Conservation (phyloP, 1,140 invertebrate genomes). For the Elysia chlorotica region DNA sequence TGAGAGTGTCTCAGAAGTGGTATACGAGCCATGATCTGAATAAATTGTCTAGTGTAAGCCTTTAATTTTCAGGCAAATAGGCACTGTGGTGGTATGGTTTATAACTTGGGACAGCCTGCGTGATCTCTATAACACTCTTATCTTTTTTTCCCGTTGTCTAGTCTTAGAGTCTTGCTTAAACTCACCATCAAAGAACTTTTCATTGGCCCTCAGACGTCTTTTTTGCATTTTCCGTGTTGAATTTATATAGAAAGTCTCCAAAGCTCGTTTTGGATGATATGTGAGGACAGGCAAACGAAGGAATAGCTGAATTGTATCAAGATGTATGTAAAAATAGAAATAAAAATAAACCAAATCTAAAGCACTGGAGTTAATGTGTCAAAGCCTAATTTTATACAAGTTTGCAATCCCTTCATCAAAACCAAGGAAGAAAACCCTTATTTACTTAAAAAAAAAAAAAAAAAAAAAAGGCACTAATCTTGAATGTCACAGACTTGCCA, state of each 20-base stretch:
- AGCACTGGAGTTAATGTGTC: too few relatives aligned
- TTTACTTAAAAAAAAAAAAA: too few relatives aligned
- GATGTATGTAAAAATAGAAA: not conserved
- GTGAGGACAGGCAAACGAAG: constrained; percentile 19
- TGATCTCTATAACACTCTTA: too few relatives aligned
- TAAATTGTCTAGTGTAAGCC: not conserved
- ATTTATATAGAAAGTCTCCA: constrained; percentile 26
- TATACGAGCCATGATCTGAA: constrained; percentile 14
- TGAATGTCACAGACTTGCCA: too few relatives aligned
- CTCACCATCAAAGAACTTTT: too few relatives aligned
- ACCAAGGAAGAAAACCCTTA: too few relatives aligned
- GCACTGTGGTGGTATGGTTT: constrained; percentile 3
- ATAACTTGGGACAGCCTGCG: not conserved
- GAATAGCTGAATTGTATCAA: constrained; percentile 14
- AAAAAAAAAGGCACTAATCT: too few relatives aligned
- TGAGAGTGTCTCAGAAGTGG: constrained; percentile 4
- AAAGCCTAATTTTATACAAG: too few relatives aligned
- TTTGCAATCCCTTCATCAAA: constrained; percentile 13
- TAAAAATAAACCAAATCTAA: too few relatives aligned
- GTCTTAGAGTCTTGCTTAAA: too few relatives aligned
- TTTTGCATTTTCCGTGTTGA: constrained; percentile 24
- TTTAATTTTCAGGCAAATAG: not conserved
- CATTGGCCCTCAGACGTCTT: constrained; percentile 13
- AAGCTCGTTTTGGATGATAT: constrained; percentile 17
- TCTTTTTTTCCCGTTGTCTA: too few relatives aligned